Base-by-base conservation (phyloP, 2,888 invertebrate genomes). In the Drosophila anceps region DNA sequence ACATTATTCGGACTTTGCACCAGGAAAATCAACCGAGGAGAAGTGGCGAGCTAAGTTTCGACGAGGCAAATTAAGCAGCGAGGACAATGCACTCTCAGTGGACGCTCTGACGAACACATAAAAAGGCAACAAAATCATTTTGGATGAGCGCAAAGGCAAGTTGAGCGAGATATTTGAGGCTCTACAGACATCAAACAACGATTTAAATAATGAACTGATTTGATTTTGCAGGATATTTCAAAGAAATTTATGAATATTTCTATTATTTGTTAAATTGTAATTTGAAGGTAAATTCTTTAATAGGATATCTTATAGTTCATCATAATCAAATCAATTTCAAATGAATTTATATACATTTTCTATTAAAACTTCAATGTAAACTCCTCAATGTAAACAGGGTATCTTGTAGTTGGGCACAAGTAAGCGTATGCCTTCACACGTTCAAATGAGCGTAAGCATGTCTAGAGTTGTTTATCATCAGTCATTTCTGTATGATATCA, bases 401-500 rank as follows among this genome's bases (percentile, higher is more conserved):
- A 57, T 57, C 31, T 43, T 5, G 3, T 0, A 4, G 33, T n/a
- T 15, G 5, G 15, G 10, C 43, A 31, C 15, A 7, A 3, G 3
- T 24, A 1, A 13, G 43, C 20, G 20, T 13, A 13, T 44, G 20
- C 24, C 44, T 24, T 44, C 24, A 24, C 39, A 39, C 18, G 27
- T 12, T n/a, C 6, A 37, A 15, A 35, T 53, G 53, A 46, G n/a
- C 29, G 55, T 20, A n/a, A 31, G 18, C 55, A 15, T 31, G 18
- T 55, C 5, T 31, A 13, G 41, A 31, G 44, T 27, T 43, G 31
- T 44, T 59, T 59, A 37, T 59, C 15, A 39, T 59, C 29, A 48
- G 18, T 20, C 29, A 29, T 48, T 59, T 37, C 37, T 37, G 37
- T 20, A 59, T 59, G 59, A 59, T 59, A 59, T 59, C 59, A 59